Base-by-base conservation (phyloP, 2,113 vertebrate genomes). In the Tricholaema leucomelas region DNA sequence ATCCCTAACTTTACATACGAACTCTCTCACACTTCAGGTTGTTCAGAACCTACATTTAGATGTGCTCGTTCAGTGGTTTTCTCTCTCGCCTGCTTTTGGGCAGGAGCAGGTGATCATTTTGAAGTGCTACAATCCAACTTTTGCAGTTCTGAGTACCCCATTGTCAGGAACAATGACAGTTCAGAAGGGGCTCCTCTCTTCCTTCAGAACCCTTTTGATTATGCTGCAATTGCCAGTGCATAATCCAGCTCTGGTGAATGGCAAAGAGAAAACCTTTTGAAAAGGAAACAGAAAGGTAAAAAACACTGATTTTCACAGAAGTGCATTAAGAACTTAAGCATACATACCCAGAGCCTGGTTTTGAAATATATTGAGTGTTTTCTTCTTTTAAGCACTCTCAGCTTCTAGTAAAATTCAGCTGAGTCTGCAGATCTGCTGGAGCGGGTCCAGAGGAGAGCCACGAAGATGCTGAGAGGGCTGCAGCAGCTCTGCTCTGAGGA, bases 191-290 rank as follows among this genome's bases (percentile, higher is more conserved):
- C 9, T 89, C 67, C 87, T 88, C 80, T 70, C 59, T 74, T 82
- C 85, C 91, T 94, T 89, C 63, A 93, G 75, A 66, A 73, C 81
- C 67, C 52, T 88, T 88, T 94, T 82, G 93, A 95, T 94, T 85
- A 92, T 66, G 46, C 46, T 80, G 64, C 88, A 92, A 96, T 82
- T 82, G 31, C 52, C 38, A 52, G 71, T 71, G 81, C 36, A 85
- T 93, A 92, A 87, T 94, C 88, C 84, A 80, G 28, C 12, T 64
- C n/a, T 82, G 33, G n/a, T 73, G 88, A 88, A 85, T 28, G 19
- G 25, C 31, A 64, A 79, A 76, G 78, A 74, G 8, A 66, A 19
- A 70, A 42, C 52, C 75, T 77, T 66, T 86, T 42, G 19, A 75
- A 86, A 95, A 88, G 46, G 63, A 79, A 74, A 81, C 8, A 30